Percentiles rank a stretch among this genome's conserved stretches.
Conservation (phyloP, 2,113 vertebrate genomes). For the Malurus alboscapulatus region DNA sequence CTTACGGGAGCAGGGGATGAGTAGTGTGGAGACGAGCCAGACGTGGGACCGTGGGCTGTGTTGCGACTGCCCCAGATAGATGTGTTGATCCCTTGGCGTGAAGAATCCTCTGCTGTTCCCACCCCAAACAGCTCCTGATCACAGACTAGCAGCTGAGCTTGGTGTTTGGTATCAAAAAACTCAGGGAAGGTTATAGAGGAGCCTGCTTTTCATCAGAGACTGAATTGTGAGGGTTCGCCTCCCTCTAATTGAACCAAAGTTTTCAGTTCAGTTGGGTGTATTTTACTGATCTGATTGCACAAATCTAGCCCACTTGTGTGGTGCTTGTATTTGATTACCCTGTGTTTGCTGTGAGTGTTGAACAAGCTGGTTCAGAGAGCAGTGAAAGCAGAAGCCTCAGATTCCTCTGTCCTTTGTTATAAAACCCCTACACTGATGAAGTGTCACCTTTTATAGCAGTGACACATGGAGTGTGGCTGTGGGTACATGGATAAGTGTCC, state of each 20-base stretch:
- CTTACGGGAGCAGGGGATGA: background rate
- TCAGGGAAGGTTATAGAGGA: background rate
- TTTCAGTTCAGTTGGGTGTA: background rate
- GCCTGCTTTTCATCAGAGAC: background rate
- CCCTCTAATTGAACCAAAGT: background rate
- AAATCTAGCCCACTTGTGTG: background rate
- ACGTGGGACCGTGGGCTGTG: conserved; percentile 45
- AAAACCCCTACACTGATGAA: background rate
- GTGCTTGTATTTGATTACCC: background rate
- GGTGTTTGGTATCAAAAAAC: background rate
- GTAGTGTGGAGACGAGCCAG: conserved; percentile 26
- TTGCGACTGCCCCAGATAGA: conserved; percentile 61
- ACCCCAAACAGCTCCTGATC: conserved; percentile 26
- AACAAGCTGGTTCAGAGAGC: background rate
- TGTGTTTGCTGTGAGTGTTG: background rate
- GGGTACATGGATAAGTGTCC: background rate
- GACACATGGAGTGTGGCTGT: background rate
- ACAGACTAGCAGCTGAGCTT: conserved; percentile 29
- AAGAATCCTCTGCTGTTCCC: conserved; percentile 44
- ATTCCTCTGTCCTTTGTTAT: background rate
- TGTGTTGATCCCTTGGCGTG: conserved; percentile 37
- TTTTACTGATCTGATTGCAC: conserved; percentile 3
- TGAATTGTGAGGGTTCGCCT: background rate
- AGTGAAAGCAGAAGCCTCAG: background rate
- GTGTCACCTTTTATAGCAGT: background rate